Evolutionary conservation across 2,888 invertebrate species (phyloP), one percentile per base, ranked within the genome.

Genomic region (Bellardia bayeri): DNA sequence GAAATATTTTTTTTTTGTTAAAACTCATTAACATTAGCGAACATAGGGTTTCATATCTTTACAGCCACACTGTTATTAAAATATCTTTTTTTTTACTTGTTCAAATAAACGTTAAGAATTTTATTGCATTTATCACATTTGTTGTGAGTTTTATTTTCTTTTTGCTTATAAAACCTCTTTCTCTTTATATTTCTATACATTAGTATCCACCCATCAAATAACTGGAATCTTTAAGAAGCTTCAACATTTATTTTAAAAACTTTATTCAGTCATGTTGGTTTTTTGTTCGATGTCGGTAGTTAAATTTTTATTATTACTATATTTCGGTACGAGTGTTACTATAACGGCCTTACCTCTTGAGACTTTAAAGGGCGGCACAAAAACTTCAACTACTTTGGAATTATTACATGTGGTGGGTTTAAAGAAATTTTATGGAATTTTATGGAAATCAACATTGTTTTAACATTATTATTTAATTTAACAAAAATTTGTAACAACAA

Each of bases 341-440:
- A 45, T 58, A 2, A 11, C 45, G 13, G 74, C 74, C 0, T 13
- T 40, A 16, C 40, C 51, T 23, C n/a, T 71, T 6, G 7, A 82
- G 16, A 0, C 11, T 11, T 8, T 49, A 8, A 6, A 45, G 4
- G 16, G 14, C 9, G 8, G 13, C 3, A 49, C 33, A n/a, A 13
- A 58, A 3, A 0, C 45, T 0, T 23, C 66, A 66, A 58, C 40
- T 42, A 66, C 76, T 9, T 74, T 82, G 49, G 49, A 82, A 66
- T 66, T 82, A 14, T 33, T 82, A n/a, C 82, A 82, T 82, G 74
- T 82, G 82, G 82, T 82, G 49, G 45, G 82, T 74, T 40, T 14
- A 2, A 37, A 16, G 56, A 40, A 42, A 61, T 14, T 4, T 8
- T 11, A 40, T 11, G 3, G 9, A 45, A 45, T 13, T 45, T 45